A percentile compares a stretch with the other conserved stretches of the same genome.
Evolutionary conservation across 2,113 vertebrate species (phyloP).

Genomic region (Pseudolaguvia tuberculata): DNA sequence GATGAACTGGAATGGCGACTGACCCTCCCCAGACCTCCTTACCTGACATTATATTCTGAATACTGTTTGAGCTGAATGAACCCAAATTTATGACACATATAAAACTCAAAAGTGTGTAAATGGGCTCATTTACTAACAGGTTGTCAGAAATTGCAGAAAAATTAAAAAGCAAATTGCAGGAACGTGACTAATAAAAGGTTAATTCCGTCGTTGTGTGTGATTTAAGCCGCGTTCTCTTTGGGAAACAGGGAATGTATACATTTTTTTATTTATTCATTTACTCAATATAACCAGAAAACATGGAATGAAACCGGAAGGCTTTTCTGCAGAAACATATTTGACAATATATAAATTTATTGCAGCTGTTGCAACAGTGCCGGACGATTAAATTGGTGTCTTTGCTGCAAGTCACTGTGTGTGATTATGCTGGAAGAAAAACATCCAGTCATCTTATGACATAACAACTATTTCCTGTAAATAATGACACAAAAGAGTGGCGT

Average conservation of each 20-base stretch:
- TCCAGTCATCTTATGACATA: neutral
- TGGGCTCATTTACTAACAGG: neutral
- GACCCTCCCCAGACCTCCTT: too few species aligned
- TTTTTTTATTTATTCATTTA: too few species aligned
- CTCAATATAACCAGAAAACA: neutral
- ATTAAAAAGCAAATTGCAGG: neutral
- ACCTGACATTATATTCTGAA: too few species aligned
- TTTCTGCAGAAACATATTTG: too few species aligned
- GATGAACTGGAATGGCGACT: too few species aligned
- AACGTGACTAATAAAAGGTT: neutral
- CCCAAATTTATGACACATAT: too few species aligned
- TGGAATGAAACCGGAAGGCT: too few species aligned
- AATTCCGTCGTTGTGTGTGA: neutral
- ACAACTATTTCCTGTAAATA: neutral
- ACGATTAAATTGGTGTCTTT: neutral
- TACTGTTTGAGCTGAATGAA: too few species aligned
- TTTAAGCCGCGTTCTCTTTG: neutral
- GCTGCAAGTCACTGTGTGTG: neutral
- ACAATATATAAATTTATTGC: neutral
- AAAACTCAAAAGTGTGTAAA: too few species aligned
- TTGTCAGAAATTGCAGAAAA: neutral
- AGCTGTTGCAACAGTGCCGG: neutral
- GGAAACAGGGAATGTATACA: neutral
- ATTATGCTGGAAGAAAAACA: neutral
- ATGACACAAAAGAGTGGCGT: conserved; percentile 3